These are phyloP conservation scores for Ochropacha duplaris DNA, from an alignment of 2,888 invertebrate genomes.

Conservation along the genomic window DNA sequence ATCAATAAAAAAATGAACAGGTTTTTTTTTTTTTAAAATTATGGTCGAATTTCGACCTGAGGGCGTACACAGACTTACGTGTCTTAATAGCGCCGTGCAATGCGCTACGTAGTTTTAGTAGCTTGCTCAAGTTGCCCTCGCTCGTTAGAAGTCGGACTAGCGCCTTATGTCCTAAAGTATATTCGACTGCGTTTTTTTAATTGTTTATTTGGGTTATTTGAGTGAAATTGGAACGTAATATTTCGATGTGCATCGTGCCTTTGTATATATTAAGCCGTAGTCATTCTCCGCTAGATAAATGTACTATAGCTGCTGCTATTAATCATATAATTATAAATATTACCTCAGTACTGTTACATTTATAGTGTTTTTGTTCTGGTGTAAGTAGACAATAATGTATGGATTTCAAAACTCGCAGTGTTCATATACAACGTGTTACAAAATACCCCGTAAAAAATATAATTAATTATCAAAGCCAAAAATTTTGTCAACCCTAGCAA, in stretches of 20 bases:
- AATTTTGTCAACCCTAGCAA: too few species aligned
- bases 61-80: too few species aligned
- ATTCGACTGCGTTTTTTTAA: background rate
- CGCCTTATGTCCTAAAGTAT: background rate
- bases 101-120: too few species aligned
- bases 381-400: background rate
- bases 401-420: background rate
- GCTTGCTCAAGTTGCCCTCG: too few species aligned
- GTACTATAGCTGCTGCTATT: background rate
- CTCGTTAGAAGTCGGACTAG: too few species aligned
- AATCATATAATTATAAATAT: background rate
- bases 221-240: constrained; percentile 9
- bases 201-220: background rate
- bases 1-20: too few species aligned
- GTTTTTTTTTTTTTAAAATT: too few species aligned
- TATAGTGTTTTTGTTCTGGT: background rate
- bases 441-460: too few species aligned
- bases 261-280: constrained; percentile 13
- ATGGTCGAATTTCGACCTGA: too few species aligned
- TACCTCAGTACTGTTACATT: background rate
- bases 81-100: too few species aligned
- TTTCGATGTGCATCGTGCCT: constrained; percentile 12
- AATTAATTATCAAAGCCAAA: too few species aligned
- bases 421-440: too few species aligned
- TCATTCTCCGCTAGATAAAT: background rate